These are phyloP conservation scores for Linyphia triangularis DNA, from an alignment of 2,888 invertebrate species.

Conservation along the genomic window DNA sequence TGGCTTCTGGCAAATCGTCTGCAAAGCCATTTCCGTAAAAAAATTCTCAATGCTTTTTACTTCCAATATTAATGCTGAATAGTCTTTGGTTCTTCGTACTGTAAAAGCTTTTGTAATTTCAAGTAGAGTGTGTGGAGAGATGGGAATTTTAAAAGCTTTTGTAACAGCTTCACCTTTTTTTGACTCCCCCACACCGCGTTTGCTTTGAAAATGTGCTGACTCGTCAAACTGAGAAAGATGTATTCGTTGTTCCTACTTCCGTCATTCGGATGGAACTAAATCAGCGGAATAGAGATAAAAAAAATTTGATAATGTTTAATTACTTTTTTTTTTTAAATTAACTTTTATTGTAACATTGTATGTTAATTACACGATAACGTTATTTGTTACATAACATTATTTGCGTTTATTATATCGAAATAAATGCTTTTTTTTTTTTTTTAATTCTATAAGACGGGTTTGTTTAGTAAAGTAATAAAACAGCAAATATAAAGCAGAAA, in stretches of 20 bases:
- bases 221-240: background rate
- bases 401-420: too few species aligned
- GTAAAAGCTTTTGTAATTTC: conserved; percentile 38
- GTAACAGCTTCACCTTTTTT: conserved; percentile 4
- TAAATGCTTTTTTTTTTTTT: too few species aligned
- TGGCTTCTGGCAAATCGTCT: conserved; percentile 10
- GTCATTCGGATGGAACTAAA: background rate
- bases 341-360: too few species aligned
- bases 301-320: too few species aligned
- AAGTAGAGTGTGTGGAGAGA: background rate
- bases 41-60: conserved; percentile 17
- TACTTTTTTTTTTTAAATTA: too few species aligned
- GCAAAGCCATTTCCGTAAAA: conserved; percentile 3
- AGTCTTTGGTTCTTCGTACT: background rate
- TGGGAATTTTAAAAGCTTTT: conserved; percentile 24
- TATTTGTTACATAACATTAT: too few species aligned
- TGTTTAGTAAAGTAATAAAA: too few species aligned
- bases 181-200: background rate
- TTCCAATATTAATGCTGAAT: conserved; percentile 2
- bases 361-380: too few species aligned
- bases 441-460: too few species aligned
- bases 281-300: background rate
- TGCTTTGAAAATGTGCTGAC: conserved; percentile 24
- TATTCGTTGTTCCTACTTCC: conserved; percentile 1
- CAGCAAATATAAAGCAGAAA: too few species aligned